Base-by-base conservation (phyloP, 2,113 vertebrate species). In the Oryzias melastigma region DNA sequence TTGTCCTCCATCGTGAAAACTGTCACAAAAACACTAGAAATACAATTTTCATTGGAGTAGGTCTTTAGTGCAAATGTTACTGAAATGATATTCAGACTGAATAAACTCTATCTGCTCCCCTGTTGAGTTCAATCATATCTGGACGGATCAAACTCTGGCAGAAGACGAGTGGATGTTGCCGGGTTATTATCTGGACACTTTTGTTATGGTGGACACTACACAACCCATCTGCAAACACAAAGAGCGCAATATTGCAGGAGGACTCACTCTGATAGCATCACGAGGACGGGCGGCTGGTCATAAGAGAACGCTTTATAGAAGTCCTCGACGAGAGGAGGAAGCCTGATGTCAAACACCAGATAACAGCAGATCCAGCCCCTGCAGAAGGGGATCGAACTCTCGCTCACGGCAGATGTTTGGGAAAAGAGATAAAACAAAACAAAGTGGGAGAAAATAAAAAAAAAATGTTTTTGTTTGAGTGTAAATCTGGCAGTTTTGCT, bases 321-420 rank as follows among this genome's bases (percentile, higher is more conserved):
- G 74, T 49, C 70, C 56, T 19, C 15, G 43, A 45, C 15, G 83
- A 82, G 77, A 79, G 82, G 76, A 75, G 52, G 77, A 72, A 69
- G 68, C 60, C 65, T 80, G 77, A 81, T 84, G 85, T 79, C 78
- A 75, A 65, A 54, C 52, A 16, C 50, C 22, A 84, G 83, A 87
- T 87, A 85, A 78, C 60, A 7, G 64, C 65, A 70, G 85, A 84
- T 78, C 70, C 86, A 81, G 78, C 63, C 68, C 71, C 63, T 22
- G 66, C 71, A 22, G 58, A 66, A 43, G 42, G 43, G 69, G 58
- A 76, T 64, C 80, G 65, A 81, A 78, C 45, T 35, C 44, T 65
- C 27, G 18, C 61, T 73, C 43, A 27, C 52, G 35, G 59, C 13
- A 49, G 49, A 70, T 65, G 79, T 85, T 84, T 73, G 59, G 85